Evolutionary conservation across 1,140 invertebrate species (phyloP).

Genomic region (Caenorhabditis latens): DNA sequence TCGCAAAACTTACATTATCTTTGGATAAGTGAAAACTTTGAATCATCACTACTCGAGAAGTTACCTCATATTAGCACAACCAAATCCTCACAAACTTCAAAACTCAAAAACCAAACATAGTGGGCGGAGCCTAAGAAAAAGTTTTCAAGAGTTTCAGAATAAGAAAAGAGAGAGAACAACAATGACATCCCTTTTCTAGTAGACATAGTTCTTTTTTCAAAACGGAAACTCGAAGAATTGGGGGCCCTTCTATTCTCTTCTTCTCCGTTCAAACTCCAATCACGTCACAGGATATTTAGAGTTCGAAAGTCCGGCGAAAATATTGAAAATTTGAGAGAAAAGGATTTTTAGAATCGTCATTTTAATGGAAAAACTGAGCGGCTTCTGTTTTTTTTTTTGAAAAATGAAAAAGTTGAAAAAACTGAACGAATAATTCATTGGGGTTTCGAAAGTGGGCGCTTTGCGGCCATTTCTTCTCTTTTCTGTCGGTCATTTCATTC

Average conservation of each 20-base stretch:
- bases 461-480: background rate
- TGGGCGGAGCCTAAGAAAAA: background rate
- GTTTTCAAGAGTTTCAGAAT: background rate
- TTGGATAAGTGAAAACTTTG: too few species aligned
- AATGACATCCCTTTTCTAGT: background rate
- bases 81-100: background rate
- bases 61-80: too few species aligned
- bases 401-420: background rate
- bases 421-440: conserved; percentile 7
- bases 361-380: too few species aligned
- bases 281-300: background rate
- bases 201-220: background rate
- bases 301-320: background rate
- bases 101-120: background rate
- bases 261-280: conserved; percentile 5
- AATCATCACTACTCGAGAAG: too few species aligned
- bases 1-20: too few species aligned
- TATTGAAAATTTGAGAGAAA: background rate
- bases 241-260: background rate
- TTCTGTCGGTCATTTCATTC: background rate
- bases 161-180: conserved; percentile 1
- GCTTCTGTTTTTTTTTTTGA: too few species aligned
- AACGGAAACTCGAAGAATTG: background rate
- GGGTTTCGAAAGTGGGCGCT: conserved; percentile 3
- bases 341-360: background rate